Evolutionary conservation across 2,797 vertebrate species (phyloP).

Genomic region (Meriones psammophilus): DNA sequence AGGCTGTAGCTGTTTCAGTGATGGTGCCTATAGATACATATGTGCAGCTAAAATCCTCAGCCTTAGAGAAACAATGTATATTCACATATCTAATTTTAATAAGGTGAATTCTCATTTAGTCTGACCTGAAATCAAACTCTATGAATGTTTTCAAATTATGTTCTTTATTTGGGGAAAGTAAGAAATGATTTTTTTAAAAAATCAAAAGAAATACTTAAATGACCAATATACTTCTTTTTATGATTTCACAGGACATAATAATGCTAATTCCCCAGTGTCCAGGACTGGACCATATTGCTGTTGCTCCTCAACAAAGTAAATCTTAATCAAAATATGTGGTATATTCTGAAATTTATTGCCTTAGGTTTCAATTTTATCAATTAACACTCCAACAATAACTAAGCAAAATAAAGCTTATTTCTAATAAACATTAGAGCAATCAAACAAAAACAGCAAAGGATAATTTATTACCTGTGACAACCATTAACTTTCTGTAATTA

Average conservation of each 20-base stretch:
- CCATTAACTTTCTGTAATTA: background rate
- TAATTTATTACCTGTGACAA: background rate
- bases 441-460: conserved; percentile 2
- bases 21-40: background rate
- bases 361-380: conserved; percentile 3
- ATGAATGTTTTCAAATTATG: background rate
- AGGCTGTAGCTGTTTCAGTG: background rate
- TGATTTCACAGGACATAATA: background rate
- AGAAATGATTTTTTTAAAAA: conserved; percentile 9
- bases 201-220: background rate
- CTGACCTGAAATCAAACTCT: background rate
- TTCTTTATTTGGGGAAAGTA: background rate
- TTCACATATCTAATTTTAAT: background rate
- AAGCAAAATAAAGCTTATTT: background rate
- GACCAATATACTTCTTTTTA: background rate
- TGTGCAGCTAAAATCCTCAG: conserved; percentile 5
- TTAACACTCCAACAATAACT: background rate
- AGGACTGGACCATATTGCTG: background rate
- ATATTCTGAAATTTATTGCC: conserved; percentile 27
- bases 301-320: conserved; percentile 18
- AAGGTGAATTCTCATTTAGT: background rate
- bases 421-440: background rate
- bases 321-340: background rate
- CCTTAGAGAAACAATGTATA: background rate
- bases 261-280: background rate